Evolutionary conservation across 2,113 vertebrate species (phyloP).

Genomic region (Physeter macrocephalus): DNA sequence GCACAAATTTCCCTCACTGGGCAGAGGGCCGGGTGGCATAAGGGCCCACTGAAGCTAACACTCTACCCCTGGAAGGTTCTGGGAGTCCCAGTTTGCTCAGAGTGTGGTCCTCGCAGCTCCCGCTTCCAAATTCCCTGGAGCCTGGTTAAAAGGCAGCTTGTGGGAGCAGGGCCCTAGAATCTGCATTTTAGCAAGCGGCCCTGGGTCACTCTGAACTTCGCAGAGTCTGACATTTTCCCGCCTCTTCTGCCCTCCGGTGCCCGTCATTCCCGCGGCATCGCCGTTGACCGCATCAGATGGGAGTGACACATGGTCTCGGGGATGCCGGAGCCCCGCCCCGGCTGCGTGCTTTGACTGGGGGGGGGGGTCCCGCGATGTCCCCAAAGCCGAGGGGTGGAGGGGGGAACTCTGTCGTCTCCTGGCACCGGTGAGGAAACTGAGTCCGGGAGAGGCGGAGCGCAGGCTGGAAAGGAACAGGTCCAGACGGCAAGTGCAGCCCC

Average conservation of each 20-base stretch:
- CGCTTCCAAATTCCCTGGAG: accelerated
- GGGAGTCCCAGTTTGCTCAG: neutral
- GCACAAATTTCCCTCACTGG: accelerated
- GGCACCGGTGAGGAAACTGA: neutral
- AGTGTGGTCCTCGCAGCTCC: neutral
- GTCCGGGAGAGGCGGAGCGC: accelerated
- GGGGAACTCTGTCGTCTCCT: accelerated
- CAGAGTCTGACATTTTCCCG: accelerated
- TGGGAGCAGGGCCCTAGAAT: neutral
- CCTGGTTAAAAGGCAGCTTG: neutral
- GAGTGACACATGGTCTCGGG: accelerated
- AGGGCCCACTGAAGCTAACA: no score
- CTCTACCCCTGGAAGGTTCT: neutral
- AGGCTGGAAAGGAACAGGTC: neutral
- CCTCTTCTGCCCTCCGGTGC: neutral
- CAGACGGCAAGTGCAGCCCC: neutral
- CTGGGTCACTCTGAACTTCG: neutral
- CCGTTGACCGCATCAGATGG: accelerated
- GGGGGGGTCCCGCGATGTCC: accelerated
- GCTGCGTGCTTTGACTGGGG: neutral
- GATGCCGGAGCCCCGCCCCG: neutral
- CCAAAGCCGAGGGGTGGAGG: neutral
- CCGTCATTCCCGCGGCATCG: accelerated
- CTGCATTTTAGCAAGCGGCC: neutral
- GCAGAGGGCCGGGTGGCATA: no score